Evolutionary conservation across 2,888 invertebrate genomes (phyloP), one percentile per base, ranked within the genome.

Genomic region (Erynnis tages): DNA sequence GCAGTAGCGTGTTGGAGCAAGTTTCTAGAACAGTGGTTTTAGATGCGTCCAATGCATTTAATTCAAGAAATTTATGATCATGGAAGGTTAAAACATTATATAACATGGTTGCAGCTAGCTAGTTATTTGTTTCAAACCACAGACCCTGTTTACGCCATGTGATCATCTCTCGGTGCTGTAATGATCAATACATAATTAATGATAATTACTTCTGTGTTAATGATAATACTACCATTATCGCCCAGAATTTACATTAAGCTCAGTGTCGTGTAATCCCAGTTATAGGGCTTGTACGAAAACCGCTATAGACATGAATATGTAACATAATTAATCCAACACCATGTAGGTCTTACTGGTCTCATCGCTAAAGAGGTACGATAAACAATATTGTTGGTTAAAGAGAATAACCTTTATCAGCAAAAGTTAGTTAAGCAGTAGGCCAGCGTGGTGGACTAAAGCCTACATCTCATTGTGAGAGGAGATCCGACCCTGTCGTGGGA

Each of bases 161-260:
- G n/a, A n/a, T 21, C 21, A 3, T 21, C 5, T 21, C 3, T 21
- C 21, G 21, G 21, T 21, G 21, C 21, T 21, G n/a, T n/a, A n/a
- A n/a, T n/a, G n/a, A n/a, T n/a, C n/a, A n/a, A n/a, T n/a, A 25
- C 11, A 37, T 11, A n/a, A 29, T 38, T 29, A 29, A 29, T 27
- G 29, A 38, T 47, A 47, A 47, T 47, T 47, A 29, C 29, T 29
- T 37, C 29, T 10, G 19, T 29, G 19, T 29, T 11, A 29, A 46
- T 47, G 37, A 38, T 14, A 30, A 48, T 38, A 38, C 38, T 30
- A 29, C 30, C 29, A 27, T 47, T 47, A 47, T 19, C 19, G 7
- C 25, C 38, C 21, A 35, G 29, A 38, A 38, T 38, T 47, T 47
- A 38, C 47, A 38, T 48, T 48, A 48, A 48, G 48, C 38, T 40